These are phyloP conservation scores for Alca torda DNA, from an alignment of 2,797 vertebrate species.

Conservation along the genomic window DNA sequence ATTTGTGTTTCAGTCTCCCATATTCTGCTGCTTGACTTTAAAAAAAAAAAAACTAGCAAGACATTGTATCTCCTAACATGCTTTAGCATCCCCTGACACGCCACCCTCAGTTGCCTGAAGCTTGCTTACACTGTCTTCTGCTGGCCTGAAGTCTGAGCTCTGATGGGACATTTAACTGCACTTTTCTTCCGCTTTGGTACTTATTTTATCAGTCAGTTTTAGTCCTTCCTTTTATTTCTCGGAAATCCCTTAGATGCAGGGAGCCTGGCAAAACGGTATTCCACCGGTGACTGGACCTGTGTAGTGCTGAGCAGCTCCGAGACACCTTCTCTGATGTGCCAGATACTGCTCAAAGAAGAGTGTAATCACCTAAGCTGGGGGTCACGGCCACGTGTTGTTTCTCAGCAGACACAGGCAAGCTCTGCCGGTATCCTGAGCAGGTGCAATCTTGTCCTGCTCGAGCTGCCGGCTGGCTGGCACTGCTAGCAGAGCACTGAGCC, in stretches of 20 bases:
- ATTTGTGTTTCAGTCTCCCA: background rate
- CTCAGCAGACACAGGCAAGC: background rate
- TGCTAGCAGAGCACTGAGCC: background rate
- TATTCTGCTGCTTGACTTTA: background rate
- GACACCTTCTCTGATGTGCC: background rate
- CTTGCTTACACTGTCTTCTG: background rate
- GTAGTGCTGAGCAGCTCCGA: background rate
- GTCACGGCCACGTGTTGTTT: fast-evolving
- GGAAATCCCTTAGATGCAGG: background rate
- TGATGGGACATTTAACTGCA: background rate
- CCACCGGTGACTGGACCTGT: background rate
- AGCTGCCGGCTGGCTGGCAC: background rate
- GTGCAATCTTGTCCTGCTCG: background rate
- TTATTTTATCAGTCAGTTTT: background rate
- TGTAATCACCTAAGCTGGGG: background rate
- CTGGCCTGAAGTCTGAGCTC: background rate
- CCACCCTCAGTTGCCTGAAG: background rate
- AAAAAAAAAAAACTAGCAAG: background rate
- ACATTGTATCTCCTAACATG: background rate
- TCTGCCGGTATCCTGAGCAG: background rate
- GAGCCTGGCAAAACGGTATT: background rate
- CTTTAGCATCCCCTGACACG: background rate
- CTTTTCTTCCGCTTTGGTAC: background rate
- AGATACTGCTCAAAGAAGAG: background rate
- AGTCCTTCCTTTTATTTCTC: background rate